Evolutionary conservation across 2,797 vertebrate genomes (phyloP).

Genomic region (Anableps anableps): DNA sequence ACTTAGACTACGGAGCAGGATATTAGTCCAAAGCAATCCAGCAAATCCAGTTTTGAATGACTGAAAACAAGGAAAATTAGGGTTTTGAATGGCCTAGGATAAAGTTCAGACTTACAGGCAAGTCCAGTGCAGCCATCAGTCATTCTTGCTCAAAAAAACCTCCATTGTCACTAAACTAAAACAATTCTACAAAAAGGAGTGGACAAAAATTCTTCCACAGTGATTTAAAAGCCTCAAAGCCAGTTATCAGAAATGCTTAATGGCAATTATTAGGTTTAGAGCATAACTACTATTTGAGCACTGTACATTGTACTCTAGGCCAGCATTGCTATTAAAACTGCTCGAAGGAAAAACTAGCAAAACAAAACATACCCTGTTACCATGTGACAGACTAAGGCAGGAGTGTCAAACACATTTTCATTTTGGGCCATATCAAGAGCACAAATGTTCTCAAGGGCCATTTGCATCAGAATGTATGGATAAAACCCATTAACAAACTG

Average conservation of each 20-base stretch:
- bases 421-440: too few relatives aligned
- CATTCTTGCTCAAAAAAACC: background rate
- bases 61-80: background rate
- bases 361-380: constrained; percentile 16
- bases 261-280: background rate
- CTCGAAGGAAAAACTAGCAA: constrained; percentile 11
- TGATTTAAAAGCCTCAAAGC: background rate
- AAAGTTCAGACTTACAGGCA: too few relatives aligned
- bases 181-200: background rate
- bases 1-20: background rate
- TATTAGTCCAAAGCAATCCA: background rate
- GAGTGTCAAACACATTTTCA: too few relatives aligned
- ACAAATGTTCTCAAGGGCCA: too few relatives aligned
- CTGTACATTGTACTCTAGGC: constrained; percentile 2
- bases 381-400: background rate
- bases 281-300: background rate
- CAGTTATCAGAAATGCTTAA: background rate
- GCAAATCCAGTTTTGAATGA: background rate
- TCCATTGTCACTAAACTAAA: background rate
- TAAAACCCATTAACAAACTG: too few relatives aligned
- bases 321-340: constrained; percentile 1
- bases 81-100: background rate
- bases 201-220: background rate
- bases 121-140: too few relatives aligned
- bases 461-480: too few relatives aligned